A percentile compares a stretch with the other conserved stretches of the same genome.
Conservation (phyloP, 2,888 invertebrate species). For the Tanypteryx hageni region DNA sequence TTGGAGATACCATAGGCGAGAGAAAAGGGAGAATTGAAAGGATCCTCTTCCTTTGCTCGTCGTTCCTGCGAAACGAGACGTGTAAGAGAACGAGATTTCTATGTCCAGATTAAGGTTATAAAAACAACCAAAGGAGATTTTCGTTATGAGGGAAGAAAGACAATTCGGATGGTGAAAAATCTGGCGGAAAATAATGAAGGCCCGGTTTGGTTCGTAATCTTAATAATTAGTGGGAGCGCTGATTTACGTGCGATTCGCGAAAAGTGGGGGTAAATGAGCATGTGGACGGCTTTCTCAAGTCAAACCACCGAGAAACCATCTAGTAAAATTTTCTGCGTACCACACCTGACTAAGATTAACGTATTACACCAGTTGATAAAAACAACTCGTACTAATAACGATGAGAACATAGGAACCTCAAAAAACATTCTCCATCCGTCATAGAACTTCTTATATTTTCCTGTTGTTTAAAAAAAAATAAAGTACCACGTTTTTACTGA, state of each 20-base stretch:
- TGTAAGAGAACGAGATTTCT: constrained; percentile 33
- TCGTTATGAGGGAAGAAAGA: not conserved
- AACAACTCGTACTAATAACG: too few species aligned
- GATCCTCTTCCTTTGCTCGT: not conserved
- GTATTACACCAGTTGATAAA: too few species aligned
- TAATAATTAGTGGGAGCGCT: not conserved
- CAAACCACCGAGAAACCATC: too few species aligned
- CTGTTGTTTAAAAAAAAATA: too few species aligned
- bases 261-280: not conserved
- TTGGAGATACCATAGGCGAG: not conserved
- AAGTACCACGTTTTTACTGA: too few species aligned
- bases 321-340: too few species aligned
- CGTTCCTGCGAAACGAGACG: constrained; percentile 39
- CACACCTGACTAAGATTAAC: too few species aligned
- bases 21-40: not conserved
- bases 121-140: constrained; percentile 22
- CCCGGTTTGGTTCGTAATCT: not conserved
- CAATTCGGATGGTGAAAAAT: not conserved
- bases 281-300: not conserved
- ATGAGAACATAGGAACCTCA: too few species aligned
- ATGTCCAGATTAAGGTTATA: constrained; percentile 29
- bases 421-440: too few species aligned
- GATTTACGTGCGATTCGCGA: not conserved
- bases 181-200: constrained; percentile 40
- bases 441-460: too few species aligned